phyloP scores from a whole-genome alignment of 2,113 vertebrate genomes.

The Empidonax alnorum region DNA sequence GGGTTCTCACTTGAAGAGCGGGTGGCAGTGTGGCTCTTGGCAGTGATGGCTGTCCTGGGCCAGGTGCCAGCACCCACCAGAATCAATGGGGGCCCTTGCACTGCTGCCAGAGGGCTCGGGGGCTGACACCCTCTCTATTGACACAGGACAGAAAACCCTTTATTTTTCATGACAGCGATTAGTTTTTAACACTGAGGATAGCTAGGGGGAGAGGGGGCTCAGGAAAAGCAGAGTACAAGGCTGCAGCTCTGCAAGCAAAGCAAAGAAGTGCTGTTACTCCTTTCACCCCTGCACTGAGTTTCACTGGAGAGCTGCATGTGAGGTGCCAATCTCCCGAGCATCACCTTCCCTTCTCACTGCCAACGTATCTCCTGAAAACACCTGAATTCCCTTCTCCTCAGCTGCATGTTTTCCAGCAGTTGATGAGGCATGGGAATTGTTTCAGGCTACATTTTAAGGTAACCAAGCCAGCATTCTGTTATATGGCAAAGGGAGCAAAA shows the following conservation, averaged over 20 bases:
- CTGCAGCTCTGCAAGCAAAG: not conserved
- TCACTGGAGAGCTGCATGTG: not conserved
- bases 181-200: not conserved
- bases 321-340: not conserved
- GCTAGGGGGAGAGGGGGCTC: not conserved
- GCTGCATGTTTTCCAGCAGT: not conserved
- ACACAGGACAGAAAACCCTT: not conserved
- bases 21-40: not conserved
- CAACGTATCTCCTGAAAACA: not conserved
- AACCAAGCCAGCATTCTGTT: not conserved
- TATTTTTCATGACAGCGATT: not conserved
- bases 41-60: not conserved
- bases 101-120: not conserved
- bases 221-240: not conserved
- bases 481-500: not conserved
- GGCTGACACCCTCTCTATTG: not conserved
- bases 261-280: not conserved
- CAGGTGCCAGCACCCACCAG: not conserved
- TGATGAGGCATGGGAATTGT: not conserved
- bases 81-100: fast-evolving
- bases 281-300: not conserved
- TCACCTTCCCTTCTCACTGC: not conserved
- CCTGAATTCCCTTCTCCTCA: not conserved
- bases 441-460: not conserved
- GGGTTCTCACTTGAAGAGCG: not conserved